Base-by-base conservation (phyloP, 2,113 vertebrate species). In the Oryzias melastigma region DNA sequence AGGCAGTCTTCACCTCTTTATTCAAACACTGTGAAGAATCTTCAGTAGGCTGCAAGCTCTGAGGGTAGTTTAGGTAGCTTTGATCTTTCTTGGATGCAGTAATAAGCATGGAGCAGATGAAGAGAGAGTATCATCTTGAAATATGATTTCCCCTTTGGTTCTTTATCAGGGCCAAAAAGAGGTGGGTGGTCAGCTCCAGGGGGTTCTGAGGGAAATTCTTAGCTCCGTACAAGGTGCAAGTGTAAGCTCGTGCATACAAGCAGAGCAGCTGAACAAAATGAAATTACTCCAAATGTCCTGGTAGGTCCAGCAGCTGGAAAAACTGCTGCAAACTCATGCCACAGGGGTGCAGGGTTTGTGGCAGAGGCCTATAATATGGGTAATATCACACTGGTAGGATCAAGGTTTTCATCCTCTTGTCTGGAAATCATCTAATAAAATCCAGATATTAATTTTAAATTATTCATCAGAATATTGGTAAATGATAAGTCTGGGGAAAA, bases 61-160 rank as follows among this genome's bases (percentile, higher is more conserved):
- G 73, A 82, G 84, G 76, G 76, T 67, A 78, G 78, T 88, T 82
- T 81, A 86, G 80, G 71, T 57, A 64, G 79, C 87, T 91, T 92
- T 90, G 90, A 90, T 87, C 83, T 85, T 84, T 69, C 76, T 83
- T 80, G 68, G 79, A 78, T 80, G 63, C 78, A 69, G 83, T 85
- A 81, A 83, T 79, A 78, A 84, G 71, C 73, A 71, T 73, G 52
- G 80, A 67, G 73, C 64, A 76, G 68, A 78, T 86, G 80, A 87
- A 82, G 77, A 69, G 70, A 72, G 60, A 71, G 78, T 59, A 65
- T 81, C 81, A 83, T 85, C 83, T 77, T 66, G 51, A 85, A 85
- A 80, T 79, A 62, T 74, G 68, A 77, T 86, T 88, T 85, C 76
- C 35, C 81, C 73, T 75, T 83, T 73, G 80, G 62, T 86, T 83